phyloP scores from a whole-genome alignment of 2,797 vertebrate genomes.

The Typhlichthys eigenmanni region DNA sequence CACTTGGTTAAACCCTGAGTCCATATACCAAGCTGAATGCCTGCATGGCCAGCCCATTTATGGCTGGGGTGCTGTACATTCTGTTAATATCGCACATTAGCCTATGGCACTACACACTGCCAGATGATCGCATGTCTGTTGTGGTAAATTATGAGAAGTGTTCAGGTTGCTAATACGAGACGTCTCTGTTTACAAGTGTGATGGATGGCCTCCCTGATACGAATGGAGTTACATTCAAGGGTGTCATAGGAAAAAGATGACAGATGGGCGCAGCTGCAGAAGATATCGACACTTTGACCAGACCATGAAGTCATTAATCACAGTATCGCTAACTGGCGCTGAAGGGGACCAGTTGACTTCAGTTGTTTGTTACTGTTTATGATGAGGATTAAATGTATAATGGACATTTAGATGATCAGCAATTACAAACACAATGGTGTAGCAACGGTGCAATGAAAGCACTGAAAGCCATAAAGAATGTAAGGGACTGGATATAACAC shows the following conservation, averaged over 20 bases:
- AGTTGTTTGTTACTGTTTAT: conserved; percentile 49
- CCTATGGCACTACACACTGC: conserved; percentile 74
- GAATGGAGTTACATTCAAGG: conserved; percentile 72
- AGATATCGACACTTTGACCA: conserved; percentile 80
- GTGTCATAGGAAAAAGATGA: conserved; percentile 78
- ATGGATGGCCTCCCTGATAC: conserved; percentile 78
- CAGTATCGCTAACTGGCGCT: conserved; percentile 62
- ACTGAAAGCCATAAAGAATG: conserved; percentile 25
- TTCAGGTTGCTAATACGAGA: conserved; percentile 76
- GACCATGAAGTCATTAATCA: conserved; percentile 76
- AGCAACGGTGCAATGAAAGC: conserved; percentile 31
- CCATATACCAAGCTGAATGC: not conserved
- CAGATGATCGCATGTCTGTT: conserved; percentile 78
- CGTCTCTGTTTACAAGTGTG: conserved; percentile 80
- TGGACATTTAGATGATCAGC: conserved; percentile 31
- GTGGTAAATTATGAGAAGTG: conserved; percentile 77
- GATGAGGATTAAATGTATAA: conserved; percentile 18
- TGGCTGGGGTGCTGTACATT: conserved; percentile 68
- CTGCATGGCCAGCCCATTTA: conserved; percentile 36
- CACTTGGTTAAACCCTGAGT: not conserved
- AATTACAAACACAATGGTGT: conserved; percentile 32
- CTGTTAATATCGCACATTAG: conserved; percentile 77
- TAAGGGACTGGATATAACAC: conserved; percentile 47
- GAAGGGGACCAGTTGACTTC: conserved; percentile 59
- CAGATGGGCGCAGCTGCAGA: conserved; percentile 79